These are phyloP conservation scores for Coendou prehensilis DNA, from an alignment of 2,797 vertebrate species.

Conservation along the genomic window DNA sequence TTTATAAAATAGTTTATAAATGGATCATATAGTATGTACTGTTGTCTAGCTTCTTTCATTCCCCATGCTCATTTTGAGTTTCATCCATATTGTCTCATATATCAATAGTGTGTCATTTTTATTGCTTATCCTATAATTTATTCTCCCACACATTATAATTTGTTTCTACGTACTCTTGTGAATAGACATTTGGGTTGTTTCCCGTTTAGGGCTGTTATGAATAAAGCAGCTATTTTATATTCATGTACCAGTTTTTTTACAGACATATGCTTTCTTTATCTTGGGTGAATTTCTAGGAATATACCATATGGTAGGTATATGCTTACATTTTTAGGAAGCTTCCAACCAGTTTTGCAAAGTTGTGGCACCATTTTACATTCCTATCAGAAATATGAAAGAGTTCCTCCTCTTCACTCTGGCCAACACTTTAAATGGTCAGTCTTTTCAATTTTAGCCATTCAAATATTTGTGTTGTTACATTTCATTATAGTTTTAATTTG, in stretches of 20 bases:
- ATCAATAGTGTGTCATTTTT: not conserved
- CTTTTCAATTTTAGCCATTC: not conserved
- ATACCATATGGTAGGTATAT: not conserved
- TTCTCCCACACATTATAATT: slow-evolving; percentile 14
- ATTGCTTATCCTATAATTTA: slow-evolving; percentile 29
- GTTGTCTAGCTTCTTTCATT: not conserved
- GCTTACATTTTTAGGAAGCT: slow-evolving; percentile 9
- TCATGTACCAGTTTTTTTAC: not conserved
- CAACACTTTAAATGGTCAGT: not conserved
- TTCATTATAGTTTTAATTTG: not conserved
- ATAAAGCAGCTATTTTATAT: slow-evolving; percentile 26
- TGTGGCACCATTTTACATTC: not conserved
- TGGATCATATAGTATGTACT: not conserved
- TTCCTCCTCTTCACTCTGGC: not conserved
- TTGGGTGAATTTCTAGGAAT: slow-evolving; percentile 27
- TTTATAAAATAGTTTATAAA: not conserved
- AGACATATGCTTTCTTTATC: not conserved
- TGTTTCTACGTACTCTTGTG: not conserved
- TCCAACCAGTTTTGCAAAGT: slow-evolving; percentile 14
- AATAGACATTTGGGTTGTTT: slow-evolving; percentile 36
- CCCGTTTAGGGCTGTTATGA: not conserved
- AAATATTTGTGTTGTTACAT: not conserved
- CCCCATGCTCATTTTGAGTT: not conserved
- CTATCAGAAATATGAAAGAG: not conserved
- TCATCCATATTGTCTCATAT: not conserved